Base-by-base conservation (phyloP, 2,888 invertebrate genomes). In the Drosophila neonasuta region DNA sequence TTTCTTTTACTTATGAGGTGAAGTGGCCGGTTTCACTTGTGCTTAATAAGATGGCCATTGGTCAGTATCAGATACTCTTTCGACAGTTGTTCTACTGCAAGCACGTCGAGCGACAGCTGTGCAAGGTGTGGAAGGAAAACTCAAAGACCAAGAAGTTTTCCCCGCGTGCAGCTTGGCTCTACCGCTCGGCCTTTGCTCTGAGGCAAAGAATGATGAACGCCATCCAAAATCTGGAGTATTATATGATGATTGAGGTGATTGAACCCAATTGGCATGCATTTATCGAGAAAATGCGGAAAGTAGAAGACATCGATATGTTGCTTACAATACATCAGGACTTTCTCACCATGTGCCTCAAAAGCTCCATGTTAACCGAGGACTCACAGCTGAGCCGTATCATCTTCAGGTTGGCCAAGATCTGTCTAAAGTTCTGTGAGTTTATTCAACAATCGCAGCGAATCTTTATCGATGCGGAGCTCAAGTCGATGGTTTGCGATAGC, bases 231-330 rank as follows among this genome's bases (percentile, higher is more conserved):
- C 92, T 99, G 83, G 97, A 97, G 91, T 98, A 99, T 92, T 99
- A 99, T 91, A 98, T 99, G 97, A 97, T 97, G 94, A 96, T 98
- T 68, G 99, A 99, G 92, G 97, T 99, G 50, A 96, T 99, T 79
- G 99, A 99, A 89, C 98, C 98, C 0, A 96, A 96, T 90, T 99
- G 98, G 98, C 95, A 96, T 84, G 93, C 94, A 63, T 97, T 99
- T 88, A 93, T 97, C 86, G 94, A 94, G 75, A 96, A 95, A 89
- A 95, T 99, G 91, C 94, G 94, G 71, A 96, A 96, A 92, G 96
- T 96, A 59, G 94, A 94, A 88, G 96, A 96, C 83, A 95, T 96
- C 1, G 97, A 97, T 89, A 97, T 98, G 88, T 96, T 99, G 3
- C 91, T 99, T 66, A 93, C 93, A 50, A 95, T 95, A 61, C 99